Base-by-base conservation (phyloP, 1,140 invertebrate species). In the Penaeus vannamei region DNA sequence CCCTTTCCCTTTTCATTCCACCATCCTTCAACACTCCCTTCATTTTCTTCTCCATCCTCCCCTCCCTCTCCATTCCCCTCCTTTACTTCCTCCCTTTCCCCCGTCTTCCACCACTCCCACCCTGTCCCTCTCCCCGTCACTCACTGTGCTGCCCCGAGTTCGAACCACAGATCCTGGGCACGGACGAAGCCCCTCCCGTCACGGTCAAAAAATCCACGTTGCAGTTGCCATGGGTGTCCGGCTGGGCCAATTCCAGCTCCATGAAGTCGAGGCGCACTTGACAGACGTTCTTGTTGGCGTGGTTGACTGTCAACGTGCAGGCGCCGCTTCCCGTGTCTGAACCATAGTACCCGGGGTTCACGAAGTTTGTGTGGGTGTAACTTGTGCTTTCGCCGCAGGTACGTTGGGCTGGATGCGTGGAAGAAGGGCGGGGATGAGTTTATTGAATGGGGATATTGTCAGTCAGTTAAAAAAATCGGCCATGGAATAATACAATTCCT, bases 251-350 rank as follows among this genome's bases (percentile, higher is more conserved):
- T 69, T 94, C 94, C 80, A 97, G 94, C 69, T 96, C 95, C 76
- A 96, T 91, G 91, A 97, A 97, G 91, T 97, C 96, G 61, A 98
- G 94, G 32, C 96, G 94, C 1, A 97, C 93, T 95, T 97, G 96
- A 91, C 96, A 97, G 90, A 97, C 95, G 46, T 95, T 94, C 0
- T 93, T 92, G 92, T 95, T 95, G 91, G 95, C 95, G 66, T 95
- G 95, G 89, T 95, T 94, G 0, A 97, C 94, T 14, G 95, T 95
- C 89, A 97, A 95, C 2, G 94, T 94, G 92, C 97, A 97, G 1
- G 95, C 93, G 60, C 95, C 94, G 17, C 95, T 95, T 0, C 95
- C 96, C 1, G 93, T 93, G 91, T 95, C 91, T 20, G 90, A 88
- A 26, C 83, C 72, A 20, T 92, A 91, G 89, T 91, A 92, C 12